Percentiles rank a stretch among this genome's conserved stretches.
phyloP scores from a whole-genome alignment of 2,797 vertebrate genomes.

The Apodemus agrarius region DNA sequence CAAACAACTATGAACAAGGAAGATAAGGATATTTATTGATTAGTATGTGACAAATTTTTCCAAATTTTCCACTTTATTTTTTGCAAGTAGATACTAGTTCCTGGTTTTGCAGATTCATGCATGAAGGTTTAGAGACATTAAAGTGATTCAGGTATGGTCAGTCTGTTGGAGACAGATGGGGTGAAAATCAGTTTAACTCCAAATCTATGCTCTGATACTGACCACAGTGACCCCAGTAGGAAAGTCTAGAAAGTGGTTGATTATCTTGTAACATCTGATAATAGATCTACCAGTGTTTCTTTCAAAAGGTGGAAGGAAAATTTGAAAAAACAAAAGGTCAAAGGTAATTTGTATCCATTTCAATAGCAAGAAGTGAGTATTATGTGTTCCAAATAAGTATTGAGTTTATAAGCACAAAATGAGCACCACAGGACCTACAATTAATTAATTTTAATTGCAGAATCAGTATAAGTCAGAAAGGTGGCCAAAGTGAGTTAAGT shows the following conservation, averaged over 20 bases:
- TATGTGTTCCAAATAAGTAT: neutral
- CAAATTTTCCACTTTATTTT: neutral
- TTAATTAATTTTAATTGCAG: neutral
- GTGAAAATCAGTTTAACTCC: neutral
- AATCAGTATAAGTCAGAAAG: neutral
- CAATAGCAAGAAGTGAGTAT: neutral
- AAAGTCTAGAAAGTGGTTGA: neutral
- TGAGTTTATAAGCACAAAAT: conserved; percentile 7
- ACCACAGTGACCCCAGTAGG: neutral
- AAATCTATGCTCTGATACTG: neutral
- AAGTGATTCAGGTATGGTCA: neutral
- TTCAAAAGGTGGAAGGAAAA: conserved; percentile 10
- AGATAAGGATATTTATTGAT: neutral
- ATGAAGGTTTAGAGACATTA: neutral
- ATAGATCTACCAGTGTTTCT: neutral
- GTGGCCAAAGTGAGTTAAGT: neutral
- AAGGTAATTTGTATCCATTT: neutral
- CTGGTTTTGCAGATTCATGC: neutral
- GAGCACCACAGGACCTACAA: neutral
- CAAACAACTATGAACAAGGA: neutral
- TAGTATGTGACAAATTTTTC: neutral
- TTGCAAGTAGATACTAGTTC: neutral
- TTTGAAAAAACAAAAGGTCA: neutral
- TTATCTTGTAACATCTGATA: neutral
- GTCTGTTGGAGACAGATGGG: neutral